Conservation (phyloP, 1,140 invertebrate genomes). For the Laupala kohalensis region DNA sequence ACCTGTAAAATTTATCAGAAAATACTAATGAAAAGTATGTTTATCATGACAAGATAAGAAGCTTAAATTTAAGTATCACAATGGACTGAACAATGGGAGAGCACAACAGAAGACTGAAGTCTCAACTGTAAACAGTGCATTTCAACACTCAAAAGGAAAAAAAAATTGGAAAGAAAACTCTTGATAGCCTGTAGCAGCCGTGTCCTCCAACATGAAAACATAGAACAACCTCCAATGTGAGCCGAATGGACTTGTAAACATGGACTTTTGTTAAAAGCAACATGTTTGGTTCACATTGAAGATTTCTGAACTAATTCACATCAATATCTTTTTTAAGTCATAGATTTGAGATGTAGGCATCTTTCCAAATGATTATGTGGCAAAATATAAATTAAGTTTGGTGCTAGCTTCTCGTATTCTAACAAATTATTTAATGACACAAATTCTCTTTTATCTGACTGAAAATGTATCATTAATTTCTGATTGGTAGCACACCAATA, state of each 20-base stretch:
- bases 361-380: background rate
- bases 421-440: background rate
- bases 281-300: background rate
- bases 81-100: background rate
- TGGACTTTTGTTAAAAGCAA: background rate
- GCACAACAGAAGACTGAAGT: constrained; percentile 6
- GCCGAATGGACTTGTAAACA: background rate
- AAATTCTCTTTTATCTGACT: constrained; percentile 1
- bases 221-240: background rate
- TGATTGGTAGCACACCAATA: constrained; percentile 8
- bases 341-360: background rate
- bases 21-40: background rate
- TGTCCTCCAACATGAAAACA: background rate
- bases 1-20: background rate
- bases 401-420: background rate
- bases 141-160: background rate
- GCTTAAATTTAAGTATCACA: background rate
- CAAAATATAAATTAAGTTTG: background rate
- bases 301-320: background rate
- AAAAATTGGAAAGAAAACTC: background rate
- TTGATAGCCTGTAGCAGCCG: background rate
- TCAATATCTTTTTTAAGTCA: background rate
- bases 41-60: background rate
- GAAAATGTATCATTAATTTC: background rate
- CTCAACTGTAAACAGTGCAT: constrained; percentile 2